phyloP scores from a whole-genome alignment of 2,113 vertebrate genomes.

The Herpailurus yagouaroundi region DNA sequence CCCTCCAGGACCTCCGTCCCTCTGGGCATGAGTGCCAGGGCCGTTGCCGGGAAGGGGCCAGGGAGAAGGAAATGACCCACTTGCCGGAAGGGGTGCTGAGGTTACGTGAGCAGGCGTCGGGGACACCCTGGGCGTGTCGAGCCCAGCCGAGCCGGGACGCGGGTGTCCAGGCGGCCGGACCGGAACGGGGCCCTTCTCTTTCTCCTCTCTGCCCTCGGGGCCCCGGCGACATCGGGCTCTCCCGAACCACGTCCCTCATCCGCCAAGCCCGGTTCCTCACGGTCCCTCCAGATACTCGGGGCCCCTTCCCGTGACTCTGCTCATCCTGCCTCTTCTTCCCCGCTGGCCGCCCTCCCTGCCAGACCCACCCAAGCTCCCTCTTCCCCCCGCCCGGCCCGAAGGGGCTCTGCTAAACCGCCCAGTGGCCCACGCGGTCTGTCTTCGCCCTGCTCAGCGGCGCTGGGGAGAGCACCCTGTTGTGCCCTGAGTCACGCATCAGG shows the following conservation, averaged over 20 bases:
- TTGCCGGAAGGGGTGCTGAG: rapidly evolving
- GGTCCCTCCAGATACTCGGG: rapidly evolving
- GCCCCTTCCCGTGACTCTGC: background rate
- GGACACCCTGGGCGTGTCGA: rapidly evolving
- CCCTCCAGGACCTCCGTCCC: background rate
- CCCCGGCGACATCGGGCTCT: rapidly evolving
- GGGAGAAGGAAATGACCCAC: background rate
- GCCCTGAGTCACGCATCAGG: rapidly evolving
- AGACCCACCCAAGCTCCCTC: rapidly evolving
- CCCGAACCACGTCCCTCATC: rapidly evolving
- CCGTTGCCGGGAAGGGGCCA: rapidly evolving
- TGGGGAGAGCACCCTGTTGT: rapidly evolving
- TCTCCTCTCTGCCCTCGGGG: background rate
- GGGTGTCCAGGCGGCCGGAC: background rate
- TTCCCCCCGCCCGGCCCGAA: rapidly evolving
- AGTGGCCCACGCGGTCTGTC: rapidly evolving
- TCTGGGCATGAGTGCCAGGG: rapidly evolving
- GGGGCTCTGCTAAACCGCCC: rapidly evolving
- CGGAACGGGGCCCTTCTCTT: background rate
- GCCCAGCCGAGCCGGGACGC: background rate
- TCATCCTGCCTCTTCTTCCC: too few relatives aligned
- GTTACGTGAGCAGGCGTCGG: rapidly evolving
- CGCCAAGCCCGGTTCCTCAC: background rate
- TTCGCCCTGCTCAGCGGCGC: rapidly evolving
- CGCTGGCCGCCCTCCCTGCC: background rate